These are phyloP conservation scores for Axis porcinus DNA, from an alignment of 2,113 vertebrate species.

Conservation along the genomic window DNA sequence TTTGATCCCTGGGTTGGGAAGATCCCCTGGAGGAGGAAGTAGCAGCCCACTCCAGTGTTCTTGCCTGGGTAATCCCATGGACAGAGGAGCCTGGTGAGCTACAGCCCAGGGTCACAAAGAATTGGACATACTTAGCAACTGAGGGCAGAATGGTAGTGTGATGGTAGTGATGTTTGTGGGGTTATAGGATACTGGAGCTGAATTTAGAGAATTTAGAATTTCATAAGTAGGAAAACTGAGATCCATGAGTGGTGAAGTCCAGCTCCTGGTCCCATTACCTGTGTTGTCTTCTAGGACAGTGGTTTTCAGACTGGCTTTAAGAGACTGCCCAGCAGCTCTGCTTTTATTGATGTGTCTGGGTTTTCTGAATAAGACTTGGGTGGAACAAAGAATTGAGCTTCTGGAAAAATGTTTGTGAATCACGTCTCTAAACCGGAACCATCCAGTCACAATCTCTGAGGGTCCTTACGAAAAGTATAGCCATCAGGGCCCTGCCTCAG, in stretches of 20 bases:
- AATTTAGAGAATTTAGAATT: neutral
- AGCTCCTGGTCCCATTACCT: neutral
- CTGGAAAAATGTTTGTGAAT: neutral
- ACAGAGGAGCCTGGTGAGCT: neutral
- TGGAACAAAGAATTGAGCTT: neutral
- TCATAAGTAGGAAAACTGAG: neutral
- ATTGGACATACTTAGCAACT: neutral
- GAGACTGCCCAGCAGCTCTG: neutral
- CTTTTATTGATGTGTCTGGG: neutral
- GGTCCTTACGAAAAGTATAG: neutral
- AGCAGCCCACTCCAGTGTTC: neutral
- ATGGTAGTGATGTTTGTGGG: neutral
- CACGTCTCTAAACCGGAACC: neutral
- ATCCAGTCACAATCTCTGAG: neutral
- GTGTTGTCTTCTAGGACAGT: neutral
- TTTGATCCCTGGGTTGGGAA: neutral
- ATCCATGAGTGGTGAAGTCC: neutral
- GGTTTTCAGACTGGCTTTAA: neutral
- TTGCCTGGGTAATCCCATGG: neutral
- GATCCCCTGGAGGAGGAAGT: neutral
- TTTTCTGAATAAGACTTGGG: neutral
- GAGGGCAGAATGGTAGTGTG: neutral
- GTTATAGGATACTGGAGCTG: neutral
- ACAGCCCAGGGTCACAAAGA: neutral
- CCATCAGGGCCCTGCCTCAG: neutral